Base-by-base conservation (phyloP, 2,113 vertebrate species). In the Gasterosteus nipponicus region DNA sequence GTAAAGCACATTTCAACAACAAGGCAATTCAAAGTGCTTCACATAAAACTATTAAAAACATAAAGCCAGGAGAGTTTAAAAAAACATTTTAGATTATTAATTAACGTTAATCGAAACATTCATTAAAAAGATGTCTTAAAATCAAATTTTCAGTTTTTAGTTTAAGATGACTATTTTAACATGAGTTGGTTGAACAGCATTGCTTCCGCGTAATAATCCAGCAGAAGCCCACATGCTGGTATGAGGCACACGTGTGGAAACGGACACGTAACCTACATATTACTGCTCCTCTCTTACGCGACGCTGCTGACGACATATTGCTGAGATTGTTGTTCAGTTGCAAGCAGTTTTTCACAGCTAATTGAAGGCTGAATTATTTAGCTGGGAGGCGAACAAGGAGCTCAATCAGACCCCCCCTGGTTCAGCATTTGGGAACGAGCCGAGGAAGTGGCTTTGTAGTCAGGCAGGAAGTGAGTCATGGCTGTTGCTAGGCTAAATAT, bases 401-500 rank as follows among this genome's bases (percentile, higher is more conserved):
- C 80, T 38, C 90, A 91, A 84, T 91, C 83, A 63, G 35, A 77
- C 69, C 79, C 22, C 63, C 39, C 22, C 65, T 69, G 26, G 60
- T 66, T 56, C 84, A 85, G 87, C 80, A 78, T 87, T 82, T 89
- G 89, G 89, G 85, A 88, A 71, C 66, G 78, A 86, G 87, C 87
- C 75, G 83, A 89, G 92, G 90, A 93, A 93, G 91, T 93, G 82
- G 81, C 89, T 89, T 89, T 90, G 89, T 92, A 90, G 88, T 60
- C 83, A 94, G 87, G 89, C 89, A 87, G 89, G 91, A 93, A 90
- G 91, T 94, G 93, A 94, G 91, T 94, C 92, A 94, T 88, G n/a
- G 7, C 89, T 90, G 83, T 92, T 92, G 86, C 90, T 87, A 81
- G 78, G 90, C 91, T 93, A 94, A 93, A 94, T 93, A 92, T 93